phyloP scores from a whole-genome alignment of 2,113 vertebrate species.

The Sinocyclocheilus maitianheensis region DNA sequence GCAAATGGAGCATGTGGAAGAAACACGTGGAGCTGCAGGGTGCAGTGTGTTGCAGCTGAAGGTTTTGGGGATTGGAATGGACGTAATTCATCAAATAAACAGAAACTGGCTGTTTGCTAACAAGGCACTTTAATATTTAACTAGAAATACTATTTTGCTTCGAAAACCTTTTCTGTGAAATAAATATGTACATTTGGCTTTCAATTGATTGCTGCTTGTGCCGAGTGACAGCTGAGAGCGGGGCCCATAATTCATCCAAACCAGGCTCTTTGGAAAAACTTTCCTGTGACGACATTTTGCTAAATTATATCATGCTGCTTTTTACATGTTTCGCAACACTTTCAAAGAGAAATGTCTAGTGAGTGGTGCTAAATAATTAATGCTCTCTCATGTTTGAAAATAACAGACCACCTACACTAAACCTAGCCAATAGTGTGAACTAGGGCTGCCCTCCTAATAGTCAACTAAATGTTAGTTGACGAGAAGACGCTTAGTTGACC shows the following conservation, averaged over 20 bases:
- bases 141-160: not conserved
- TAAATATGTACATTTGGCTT: constrained; percentile 13
- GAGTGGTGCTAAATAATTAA: not conserved
- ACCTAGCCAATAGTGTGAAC: no score
- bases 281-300: no score
- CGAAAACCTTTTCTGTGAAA: not conserved
- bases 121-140: constrained; percentile 12
- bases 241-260: no score
- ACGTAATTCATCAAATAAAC: constrained; percentile 18
- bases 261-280: no score
- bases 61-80: not conserved
- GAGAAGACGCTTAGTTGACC: no score
- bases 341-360: not conserved
- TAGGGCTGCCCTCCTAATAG: no score
- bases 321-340: not conserved
- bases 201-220: not conserved
- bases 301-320: not conserved
- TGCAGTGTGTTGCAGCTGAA: not conserved
- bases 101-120: not conserved
- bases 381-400: no score
- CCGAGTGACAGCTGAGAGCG: not conserved
- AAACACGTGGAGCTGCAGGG: not conserved
- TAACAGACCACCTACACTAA: no score
- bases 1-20: not conserved
- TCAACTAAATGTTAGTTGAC: no score